Conservation (phyloP, 1,140 invertebrate species). For the Bombus superbus region DNA sequence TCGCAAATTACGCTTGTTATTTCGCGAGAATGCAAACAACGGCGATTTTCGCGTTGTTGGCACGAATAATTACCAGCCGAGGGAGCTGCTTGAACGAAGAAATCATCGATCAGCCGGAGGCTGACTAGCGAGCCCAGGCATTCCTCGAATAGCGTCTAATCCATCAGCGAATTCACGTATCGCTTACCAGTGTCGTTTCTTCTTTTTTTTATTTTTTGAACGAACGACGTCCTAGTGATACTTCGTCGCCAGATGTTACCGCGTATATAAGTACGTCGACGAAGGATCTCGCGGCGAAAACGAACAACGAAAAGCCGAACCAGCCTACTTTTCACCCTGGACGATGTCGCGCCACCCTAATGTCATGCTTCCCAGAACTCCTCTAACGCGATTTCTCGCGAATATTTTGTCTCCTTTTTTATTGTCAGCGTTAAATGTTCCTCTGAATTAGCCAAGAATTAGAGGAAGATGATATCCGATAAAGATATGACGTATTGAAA, state of each 20-base stretch:
- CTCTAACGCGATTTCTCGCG: background rate
- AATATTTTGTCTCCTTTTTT: background rate
- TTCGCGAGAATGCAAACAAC: conserved; percentile 18
- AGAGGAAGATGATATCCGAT: background rate
- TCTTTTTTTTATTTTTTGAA: background rate
- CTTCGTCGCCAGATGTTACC: conserved; percentile 61
- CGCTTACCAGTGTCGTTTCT: conserved; percentile 41
- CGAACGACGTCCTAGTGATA: conserved; percentile 30
- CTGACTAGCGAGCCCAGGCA: conserved; percentile 35
- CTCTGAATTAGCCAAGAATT: background rate
- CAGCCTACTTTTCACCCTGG: conserved; percentile 38
- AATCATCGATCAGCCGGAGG: conserved; percentile 58
- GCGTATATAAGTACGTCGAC: conserved; percentile 51
- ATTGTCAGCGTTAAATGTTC: background rate
- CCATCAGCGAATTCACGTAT: conserved; percentile 63
- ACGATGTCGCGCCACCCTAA: background rate
- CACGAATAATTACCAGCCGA: conserved; percentile 42
- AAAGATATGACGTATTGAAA: background rate
- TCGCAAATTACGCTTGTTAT: conserved; percentile 27
- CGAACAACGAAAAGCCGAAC: conserved; percentile 39
- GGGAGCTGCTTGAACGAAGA: conserved; percentile 39
- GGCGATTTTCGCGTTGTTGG: conserved; percentile 17
- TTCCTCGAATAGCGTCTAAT: conserved; percentile 68
- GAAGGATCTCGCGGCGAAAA: conserved; percentile 57
- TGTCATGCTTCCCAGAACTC: conserved; percentile 17